These are phyloP conservation scores for Elmis aenea DNA, from an alignment of 2,888 invertebrate species.

Conservation along the genomic window DNA sequence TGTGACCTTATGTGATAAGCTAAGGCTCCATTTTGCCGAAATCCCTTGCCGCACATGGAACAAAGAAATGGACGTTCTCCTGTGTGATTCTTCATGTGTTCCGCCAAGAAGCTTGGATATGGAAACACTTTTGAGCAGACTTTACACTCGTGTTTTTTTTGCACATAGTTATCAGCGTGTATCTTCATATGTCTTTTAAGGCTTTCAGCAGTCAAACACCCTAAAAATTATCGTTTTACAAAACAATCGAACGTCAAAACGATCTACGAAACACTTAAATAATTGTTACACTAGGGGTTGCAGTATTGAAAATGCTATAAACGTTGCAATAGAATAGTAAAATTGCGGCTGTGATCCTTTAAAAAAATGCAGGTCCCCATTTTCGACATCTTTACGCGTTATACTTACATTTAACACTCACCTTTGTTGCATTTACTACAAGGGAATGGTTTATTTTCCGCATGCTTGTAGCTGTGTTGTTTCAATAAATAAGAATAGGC, in stretches of 20 bases:
- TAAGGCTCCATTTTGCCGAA: slow-evolving; percentile 36
- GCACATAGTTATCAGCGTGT: slow-evolving; percentile 37
- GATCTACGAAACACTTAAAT: neutral
- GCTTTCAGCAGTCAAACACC: slow-evolving; percentile 41
- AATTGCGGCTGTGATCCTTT: too few relatives aligned
- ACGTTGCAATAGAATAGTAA: too few relatives aligned
- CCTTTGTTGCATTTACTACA: slow-evolving; percentile 38
- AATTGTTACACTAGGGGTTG: neutral
- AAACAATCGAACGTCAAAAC: too few relatives aligned
- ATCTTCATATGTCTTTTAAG: slow-evolving; percentile 37
- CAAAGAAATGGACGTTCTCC: slow-evolving; percentile 43
- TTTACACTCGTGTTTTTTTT: slow-evolving; percentile 35
- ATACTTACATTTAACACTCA: neutral
- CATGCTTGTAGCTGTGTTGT: slow-evolving; percentile 38
- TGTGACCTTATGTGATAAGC: slow-evolving; percentile 29
- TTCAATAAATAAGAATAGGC: slow-evolving; percentile 35
- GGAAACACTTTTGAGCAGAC: slow-evolving; percentile 37
- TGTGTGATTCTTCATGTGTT: slow-evolving; percentile 43
- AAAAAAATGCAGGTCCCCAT: too few relatives aligned
- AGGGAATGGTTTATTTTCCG: slow-evolving; percentile 37
- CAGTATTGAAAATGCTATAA: slow-evolving; percentile 5
- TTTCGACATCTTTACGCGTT: too few relatives aligned
- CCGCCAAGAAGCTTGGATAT: slow-evolving; percentile 37
- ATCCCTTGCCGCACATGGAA: slow-evolving; percentile 40
- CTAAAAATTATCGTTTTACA: slow-evolving; percentile 26